Conservation (phyloP, 2,797 vertebrate species). For the Phalloptychus januarius region DNA sequence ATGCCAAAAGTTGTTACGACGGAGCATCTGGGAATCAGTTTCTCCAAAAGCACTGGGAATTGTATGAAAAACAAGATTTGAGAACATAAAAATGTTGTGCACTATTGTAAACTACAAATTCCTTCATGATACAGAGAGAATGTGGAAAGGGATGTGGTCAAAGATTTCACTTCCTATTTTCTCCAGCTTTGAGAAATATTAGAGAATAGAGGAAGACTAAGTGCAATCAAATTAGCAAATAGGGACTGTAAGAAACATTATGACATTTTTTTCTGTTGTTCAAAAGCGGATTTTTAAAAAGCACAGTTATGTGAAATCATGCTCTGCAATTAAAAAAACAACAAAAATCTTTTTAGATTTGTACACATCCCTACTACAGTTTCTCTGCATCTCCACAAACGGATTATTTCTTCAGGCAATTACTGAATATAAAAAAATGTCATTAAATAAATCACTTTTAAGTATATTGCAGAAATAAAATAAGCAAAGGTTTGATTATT, state of each 20-base stretch:
- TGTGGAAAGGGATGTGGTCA: background rate
- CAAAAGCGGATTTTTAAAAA: background rate
- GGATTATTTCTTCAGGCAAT: constrained; percentile 15
- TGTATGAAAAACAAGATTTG: background rate
- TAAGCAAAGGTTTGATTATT: background rate
- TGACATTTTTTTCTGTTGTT: background rate
- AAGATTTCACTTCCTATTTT: background rate
- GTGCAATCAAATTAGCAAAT: background rate
- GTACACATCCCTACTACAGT: background rate
- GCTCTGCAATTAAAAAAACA: background rate
- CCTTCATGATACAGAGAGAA: background rate
- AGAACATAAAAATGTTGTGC: background rate
- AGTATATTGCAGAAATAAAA: constrained; percentile 25
- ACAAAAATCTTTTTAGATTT: background rate
- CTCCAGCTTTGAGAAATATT: background rate
- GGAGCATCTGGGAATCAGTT: background rate
- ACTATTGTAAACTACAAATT: background rate
- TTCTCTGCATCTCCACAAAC: background rate
- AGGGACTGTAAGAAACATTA: no score
- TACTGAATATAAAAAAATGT: constrained; percentile 9
- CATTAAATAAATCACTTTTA: constrained; percentile 10
- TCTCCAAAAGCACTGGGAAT: background rate
- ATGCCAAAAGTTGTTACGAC: background rate
- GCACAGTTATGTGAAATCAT: background rate
- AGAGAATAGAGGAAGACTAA: background rate